These are phyloP conservation scores for Ceratina australensis DNA, from an alignment of 1,140 invertebrate genomes.

Conservation along the genomic window DNA sequence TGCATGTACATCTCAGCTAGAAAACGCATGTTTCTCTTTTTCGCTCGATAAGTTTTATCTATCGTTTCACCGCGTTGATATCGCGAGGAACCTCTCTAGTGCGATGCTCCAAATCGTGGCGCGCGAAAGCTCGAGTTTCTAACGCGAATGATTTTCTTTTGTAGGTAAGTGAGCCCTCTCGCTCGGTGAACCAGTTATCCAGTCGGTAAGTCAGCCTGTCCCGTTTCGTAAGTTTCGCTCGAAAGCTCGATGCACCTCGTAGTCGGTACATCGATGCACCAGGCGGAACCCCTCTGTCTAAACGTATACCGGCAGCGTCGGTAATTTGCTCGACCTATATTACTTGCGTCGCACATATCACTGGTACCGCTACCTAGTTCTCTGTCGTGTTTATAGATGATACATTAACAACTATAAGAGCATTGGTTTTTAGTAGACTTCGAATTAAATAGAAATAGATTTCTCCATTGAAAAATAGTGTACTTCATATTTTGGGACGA, in stretches of 20 bases:
- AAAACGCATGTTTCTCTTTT: slow-evolving; percentile 27
- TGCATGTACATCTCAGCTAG: slow-evolving; percentile 26
- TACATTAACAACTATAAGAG: background rate
- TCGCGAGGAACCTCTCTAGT: slow-evolving; percentile 17
- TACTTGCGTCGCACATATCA: slow-evolving; percentile 36
- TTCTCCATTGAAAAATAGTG: too few relatives aligned
- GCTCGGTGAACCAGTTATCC: slow-evolving; percentile 14
- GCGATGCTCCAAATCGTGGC: slow-evolving; percentile 28
- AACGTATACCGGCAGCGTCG: slow-evolving; percentile 25
- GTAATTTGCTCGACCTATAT: slow-evolving; percentile 13
- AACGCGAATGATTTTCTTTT: slow-evolving; percentile 48
- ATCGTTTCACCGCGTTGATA: background rate
- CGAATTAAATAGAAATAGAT: too few relatives aligned
- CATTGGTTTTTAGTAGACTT: too few relatives aligned
- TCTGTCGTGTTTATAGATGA: background rate
- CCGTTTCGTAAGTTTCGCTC: slow-evolving; percentile 32
- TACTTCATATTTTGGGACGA: too few relatives aligned
- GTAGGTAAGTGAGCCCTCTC: slow-evolving; percentile 55
- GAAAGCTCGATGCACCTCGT: slow-evolving; percentile 36
- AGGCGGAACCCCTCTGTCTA: background rate
- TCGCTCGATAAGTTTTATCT: slow-evolving; percentile 13
- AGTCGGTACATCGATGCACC: slow-evolving; percentile 41
- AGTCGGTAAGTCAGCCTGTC: slow-evolving; percentile 59
- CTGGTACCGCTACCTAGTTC: background rate
- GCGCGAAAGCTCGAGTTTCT: background rate